Conservation (phyloP, 2,113 vertebrate species). For the Pollimyrus isidori region DNA sequence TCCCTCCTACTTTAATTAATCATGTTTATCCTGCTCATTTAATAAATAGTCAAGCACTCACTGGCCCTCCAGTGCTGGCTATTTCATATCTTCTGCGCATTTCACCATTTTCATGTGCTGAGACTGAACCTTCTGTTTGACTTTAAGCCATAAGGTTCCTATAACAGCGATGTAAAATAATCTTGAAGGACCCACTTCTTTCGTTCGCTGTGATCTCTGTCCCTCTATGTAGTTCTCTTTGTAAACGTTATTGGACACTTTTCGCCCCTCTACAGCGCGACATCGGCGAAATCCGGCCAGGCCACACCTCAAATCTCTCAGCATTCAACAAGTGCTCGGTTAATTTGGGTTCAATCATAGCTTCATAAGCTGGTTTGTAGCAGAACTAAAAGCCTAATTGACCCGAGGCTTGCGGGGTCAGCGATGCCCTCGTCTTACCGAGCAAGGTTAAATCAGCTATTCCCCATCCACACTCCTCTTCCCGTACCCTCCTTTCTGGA, state of each 20-base stretch:
- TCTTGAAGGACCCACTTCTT: not conserved
- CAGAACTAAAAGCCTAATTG: conserved; percentile 1
- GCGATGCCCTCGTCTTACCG: not conserved
- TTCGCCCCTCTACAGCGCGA: not conserved
- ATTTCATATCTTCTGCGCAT: not conserved
- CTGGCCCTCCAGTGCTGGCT: not conserved
- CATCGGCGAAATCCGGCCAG: not conserved
- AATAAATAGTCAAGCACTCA: not conserved
- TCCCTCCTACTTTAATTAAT: not conserved
- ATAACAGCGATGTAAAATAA: not conserved
- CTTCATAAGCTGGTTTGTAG: not conserved
- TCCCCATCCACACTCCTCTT: not conserved
- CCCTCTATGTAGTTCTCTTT: not conserved
- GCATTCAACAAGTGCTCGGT: not conserved
- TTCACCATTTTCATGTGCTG: not conserved
- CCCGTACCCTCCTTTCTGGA: not conserved
- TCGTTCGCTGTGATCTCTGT: not conserved
- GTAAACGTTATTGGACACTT: not conserved
- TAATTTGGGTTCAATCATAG: not conserved
- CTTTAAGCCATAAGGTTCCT: not conserved
- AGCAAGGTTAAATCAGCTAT: not conserved
- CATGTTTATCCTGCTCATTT: not conserved
- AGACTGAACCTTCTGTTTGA: not conserved
- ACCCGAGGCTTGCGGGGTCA: not conserved
- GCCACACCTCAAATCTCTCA: not conserved